Percentiles rank a stretch among this genome's conserved stretches.
phyloP scores from a whole-genome alignment of 2,113 vertebrate genomes.

The Herpetotheres cachinnans region DNA sequence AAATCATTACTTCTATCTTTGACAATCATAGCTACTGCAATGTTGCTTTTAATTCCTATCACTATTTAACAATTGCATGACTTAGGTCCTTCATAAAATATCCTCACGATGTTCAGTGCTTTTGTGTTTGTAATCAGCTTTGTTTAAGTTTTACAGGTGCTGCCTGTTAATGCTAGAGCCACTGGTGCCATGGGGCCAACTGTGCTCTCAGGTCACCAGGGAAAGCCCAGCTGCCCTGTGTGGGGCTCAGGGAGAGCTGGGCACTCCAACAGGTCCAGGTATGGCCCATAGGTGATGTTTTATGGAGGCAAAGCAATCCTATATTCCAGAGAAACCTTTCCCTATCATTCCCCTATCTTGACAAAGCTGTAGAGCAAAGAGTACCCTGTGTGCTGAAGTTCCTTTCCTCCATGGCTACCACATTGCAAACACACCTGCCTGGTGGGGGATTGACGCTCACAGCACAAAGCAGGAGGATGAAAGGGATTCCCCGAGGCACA shows the following conservation, averaged over 20 bases:
- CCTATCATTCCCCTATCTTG: background rate
- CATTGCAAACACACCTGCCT: background rate
- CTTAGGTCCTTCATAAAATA: background rate
- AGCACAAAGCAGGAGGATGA: background rate
- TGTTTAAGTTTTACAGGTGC: background rate
- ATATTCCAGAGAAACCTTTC: background rate
- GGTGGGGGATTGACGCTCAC: no score
- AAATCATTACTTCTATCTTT: background rate
- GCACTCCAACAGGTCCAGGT: background rate
- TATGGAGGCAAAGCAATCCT: background rate
- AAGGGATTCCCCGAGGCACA: background rate
- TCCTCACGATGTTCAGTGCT: rapidly evolving
- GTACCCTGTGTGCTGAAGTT: background rate
- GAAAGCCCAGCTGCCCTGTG: background rate
- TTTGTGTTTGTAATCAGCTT: background rate
- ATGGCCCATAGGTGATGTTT: background rate
- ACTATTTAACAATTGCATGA: background rate
- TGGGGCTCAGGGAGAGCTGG: background rate
- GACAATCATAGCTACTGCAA: background rate
- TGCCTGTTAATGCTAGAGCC: background rate
- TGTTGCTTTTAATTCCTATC: background rate
- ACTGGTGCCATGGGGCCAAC: background rate
- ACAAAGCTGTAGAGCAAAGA: background rate
- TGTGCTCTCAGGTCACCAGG: background rate
- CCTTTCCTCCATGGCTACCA: background rate